phyloP scores from a whole-genome alignment of 2,888 invertebrate species.

The Sturmia bella region DNA sequence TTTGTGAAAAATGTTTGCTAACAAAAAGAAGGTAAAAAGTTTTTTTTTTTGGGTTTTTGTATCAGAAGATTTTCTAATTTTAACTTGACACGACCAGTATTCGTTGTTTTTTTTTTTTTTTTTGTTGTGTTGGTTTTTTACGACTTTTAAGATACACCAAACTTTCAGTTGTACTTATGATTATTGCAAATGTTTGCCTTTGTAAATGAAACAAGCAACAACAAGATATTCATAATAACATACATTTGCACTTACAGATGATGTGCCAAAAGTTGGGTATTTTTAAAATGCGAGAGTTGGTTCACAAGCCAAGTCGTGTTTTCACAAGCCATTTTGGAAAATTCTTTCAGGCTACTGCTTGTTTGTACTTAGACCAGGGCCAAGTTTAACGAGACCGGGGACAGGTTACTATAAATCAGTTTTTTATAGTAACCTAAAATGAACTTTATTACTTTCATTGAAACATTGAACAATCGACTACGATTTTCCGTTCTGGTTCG shows the following conservation, averaged over 20 bases:
- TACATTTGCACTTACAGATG: conserved; percentile 3
- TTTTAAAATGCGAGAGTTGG: neutral
- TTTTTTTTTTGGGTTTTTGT: neutral
- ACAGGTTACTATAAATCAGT: too few species aligned
- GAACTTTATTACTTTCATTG: too few species aligned
- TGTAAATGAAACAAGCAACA: neutral
- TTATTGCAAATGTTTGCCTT: conserved; percentile 14
- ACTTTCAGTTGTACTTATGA: conserved; percentile 13
- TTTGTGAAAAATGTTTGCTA: conserved; percentile 30
- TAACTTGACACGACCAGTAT: neutral
- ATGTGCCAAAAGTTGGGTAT: neutral
- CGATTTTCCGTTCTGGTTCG: too few species aligned
- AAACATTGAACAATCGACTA: too few species aligned
- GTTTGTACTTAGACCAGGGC: too few species aligned
- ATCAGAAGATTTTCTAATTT: too few species aligned
- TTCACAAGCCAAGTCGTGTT: too few species aligned
- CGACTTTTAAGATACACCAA: conserved; percentile 31
- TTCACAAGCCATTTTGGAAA: too few species aligned
- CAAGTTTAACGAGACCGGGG: too few species aligned
- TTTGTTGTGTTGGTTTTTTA: conserved; percentile 13
- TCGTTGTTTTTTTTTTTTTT: neutral
- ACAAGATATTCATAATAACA: neutral
- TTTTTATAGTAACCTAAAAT: too few species aligned
- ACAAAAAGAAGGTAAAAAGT: conserved; percentile 54
- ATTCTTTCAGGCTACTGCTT: too few species aligned